Conservation (phyloP, 53 echinoderm and acorn worm genomes). For the Echinometra lucunter region DNA sequence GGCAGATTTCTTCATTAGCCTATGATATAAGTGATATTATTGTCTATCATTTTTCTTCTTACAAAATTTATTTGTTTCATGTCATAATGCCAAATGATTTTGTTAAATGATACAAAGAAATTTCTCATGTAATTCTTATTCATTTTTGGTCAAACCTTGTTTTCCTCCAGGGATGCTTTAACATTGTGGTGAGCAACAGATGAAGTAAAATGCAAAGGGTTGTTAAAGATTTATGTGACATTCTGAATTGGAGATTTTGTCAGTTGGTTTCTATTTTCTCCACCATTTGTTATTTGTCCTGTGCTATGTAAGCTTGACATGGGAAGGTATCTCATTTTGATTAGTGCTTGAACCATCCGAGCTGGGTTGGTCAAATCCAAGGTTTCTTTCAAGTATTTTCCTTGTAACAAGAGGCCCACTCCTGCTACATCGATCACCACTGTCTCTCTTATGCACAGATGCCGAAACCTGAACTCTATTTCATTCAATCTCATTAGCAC, state of each 20-base stretch:
- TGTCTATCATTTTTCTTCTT: too few species aligned
- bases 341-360: conserved; percentile 1
- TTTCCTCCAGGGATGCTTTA: too few species aligned
- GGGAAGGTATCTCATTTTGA: conserved; percentile 41
- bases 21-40: not conserved
- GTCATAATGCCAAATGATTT: not conserved
- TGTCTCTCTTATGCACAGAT: conserved; percentile 8
- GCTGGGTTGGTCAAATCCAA: conserved; percentile 29
- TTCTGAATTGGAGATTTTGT: not conserved
- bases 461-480: conserved; percentile 40
- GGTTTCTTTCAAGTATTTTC: conserved; percentile 1
- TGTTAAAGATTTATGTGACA: not conserved
- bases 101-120: not conserved
- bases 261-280: not conserved
- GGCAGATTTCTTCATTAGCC: not conserved
- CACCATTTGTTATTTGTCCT: not conserved
- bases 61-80: not conserved
- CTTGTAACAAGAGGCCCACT: conserved; percentile 23
- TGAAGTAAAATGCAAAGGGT: not conserved
- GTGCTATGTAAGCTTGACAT: conserved; percentile 37
- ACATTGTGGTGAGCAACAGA: not conserved
- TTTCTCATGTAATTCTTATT: not conserved
- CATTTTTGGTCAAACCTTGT: not conserved
- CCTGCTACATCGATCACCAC: conserved; percentile 49
- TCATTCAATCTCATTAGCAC: conserved; percentile 48